A percentile compares a stretch with the other conserved stretches of the same genome.
Evolutionary conservation across 2,888 invertebrate genomes (phyloP).

Genomic region (Phrixothrix hirtus): DNA sequence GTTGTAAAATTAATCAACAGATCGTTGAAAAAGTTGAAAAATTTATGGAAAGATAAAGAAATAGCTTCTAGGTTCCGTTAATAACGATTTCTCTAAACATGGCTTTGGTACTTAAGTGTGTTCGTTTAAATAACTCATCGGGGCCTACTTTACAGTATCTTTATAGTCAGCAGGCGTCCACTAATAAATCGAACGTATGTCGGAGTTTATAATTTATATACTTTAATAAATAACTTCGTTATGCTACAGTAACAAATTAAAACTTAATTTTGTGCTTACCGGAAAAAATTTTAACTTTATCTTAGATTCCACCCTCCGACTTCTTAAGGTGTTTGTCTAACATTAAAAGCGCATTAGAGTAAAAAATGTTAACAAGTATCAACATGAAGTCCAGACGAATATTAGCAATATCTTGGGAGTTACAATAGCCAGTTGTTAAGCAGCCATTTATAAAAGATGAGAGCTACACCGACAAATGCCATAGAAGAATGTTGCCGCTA

Average conservation of each 20-base stretch:
- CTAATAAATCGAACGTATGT: background rate
- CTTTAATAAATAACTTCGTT: background rate
- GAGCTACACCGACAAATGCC: conserved; percentile 37
- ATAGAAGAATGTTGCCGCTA: conserved; percentile 39
- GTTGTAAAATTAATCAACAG: background rate
- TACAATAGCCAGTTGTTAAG: conserved; percentile 25
- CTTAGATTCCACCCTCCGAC: too few species aligned
- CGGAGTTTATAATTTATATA: background rate
- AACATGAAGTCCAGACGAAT: conserved; percentile 3
- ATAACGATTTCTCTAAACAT: background rate
- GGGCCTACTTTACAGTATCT: background rate
- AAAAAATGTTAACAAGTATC: conserved; percentile 12
- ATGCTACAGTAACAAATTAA: too few species aligned
- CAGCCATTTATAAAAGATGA: conserved; percentile 36
- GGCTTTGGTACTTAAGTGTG: background rate
- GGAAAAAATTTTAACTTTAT: too few species aligned
- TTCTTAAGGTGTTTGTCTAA: too few species aligned
- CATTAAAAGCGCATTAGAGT: background rate
- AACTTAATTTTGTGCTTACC: too few species aligned
- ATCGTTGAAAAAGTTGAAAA: background rate
- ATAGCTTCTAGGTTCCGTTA: background rate
- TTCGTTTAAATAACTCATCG: background rate
- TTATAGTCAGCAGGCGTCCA: background rate
- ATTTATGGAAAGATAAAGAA: background rate
- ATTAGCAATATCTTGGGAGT: conserved; percentile 3